A percentile compares a stretch with the other conserved stretches of the same genome.
Conservation (phyloP, 2,113 vertebrate species). For the Mungos mungo region DNA sequence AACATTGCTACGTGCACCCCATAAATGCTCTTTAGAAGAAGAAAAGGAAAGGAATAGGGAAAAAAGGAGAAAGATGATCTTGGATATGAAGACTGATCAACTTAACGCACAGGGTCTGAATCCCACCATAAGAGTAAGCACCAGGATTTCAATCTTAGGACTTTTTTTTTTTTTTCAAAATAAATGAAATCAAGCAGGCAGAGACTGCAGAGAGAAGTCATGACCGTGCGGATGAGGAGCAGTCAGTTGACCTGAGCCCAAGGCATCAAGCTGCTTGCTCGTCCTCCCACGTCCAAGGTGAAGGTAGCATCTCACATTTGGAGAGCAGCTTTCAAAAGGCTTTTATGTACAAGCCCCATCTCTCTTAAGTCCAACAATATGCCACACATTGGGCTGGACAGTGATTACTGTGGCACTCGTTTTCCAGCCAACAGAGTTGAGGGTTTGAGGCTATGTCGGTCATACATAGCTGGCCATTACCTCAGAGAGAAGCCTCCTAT, state of each 20-base stretch:
- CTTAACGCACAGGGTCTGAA: neutral
- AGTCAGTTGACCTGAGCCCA: rapidly evolving
- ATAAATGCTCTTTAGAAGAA: neutral
- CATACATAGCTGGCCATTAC: neutral
- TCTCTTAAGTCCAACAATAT: neutral
- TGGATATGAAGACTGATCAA: neutral
- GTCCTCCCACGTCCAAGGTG: neutral
- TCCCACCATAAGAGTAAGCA: neutral
- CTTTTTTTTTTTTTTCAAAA: neutral
- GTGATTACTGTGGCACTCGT: neutral
- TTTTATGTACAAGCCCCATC: neutral
- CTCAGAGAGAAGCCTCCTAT: neutral
- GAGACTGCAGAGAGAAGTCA: too few species aligned
- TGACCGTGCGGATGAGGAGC: rapidly evolving
- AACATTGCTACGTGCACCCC: rapidly evolving
- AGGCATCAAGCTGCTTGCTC: neutral
- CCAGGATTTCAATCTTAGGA: neutral
- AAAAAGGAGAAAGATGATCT: neutral
- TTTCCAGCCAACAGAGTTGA: neutral
- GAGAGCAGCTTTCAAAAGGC: neutral
- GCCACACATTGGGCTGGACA: neutral
- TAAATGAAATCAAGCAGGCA: neutral
- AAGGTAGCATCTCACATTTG: rapidly evolving
- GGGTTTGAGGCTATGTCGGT: neutral
- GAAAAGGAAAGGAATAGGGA: neutral